Evolutionary conservation across 2,888 invertebrate genomes (phyloP), one percentile per base, ranked within the genome.

Genomic region (Scaptomyza tumidula): DNA sequence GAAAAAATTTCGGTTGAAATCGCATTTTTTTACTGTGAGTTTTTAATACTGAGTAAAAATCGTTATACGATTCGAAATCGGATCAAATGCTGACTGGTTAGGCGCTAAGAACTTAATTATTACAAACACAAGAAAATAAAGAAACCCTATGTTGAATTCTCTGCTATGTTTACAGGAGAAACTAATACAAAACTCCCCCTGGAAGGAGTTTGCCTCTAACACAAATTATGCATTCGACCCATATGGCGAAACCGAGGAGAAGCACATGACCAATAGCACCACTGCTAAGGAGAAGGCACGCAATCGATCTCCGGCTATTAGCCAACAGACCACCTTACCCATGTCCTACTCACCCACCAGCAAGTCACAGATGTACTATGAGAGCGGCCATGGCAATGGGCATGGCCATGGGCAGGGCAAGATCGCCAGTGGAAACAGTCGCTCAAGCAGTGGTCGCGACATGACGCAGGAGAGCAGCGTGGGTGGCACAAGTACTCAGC

Each of bases 161-260:
- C 19, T 66, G 43, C 50, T 45, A 10, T 73, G 52, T 45, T 78
- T 92, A 27, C 93, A 97, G 97, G 97, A 97, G 83, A 96, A 96
- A 81, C 93, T 97, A 50, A 96, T 97, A 79, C 95, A 96, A 24
- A 96, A 95, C 91, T 95, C 96, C 16, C 96, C 97, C 0, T 98
- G 98, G 97, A 97, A 97, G 90, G 97, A 97, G 90, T 97, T 97
- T 90, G 86, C 90, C 55, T 93, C 95, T 1, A 97, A 96, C 91
- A 97, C 97, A 0, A 98, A 97, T 92, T 97, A 97, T 92, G 97
- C 96, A 0, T 98, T 97, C 92, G 97, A 98, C 87, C 95, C 96
- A 0, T 97, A 96, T 90, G 92, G 92, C n/a, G 97, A 97, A 85
- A 95, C 96, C 64, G 96, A 97, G 82, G 96, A 96, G 89, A 96